Evolutionary conservation across 2,113 vertebrate genomes (phyloP).

Genomic region (Apodemus sylvaticus): DNA sequence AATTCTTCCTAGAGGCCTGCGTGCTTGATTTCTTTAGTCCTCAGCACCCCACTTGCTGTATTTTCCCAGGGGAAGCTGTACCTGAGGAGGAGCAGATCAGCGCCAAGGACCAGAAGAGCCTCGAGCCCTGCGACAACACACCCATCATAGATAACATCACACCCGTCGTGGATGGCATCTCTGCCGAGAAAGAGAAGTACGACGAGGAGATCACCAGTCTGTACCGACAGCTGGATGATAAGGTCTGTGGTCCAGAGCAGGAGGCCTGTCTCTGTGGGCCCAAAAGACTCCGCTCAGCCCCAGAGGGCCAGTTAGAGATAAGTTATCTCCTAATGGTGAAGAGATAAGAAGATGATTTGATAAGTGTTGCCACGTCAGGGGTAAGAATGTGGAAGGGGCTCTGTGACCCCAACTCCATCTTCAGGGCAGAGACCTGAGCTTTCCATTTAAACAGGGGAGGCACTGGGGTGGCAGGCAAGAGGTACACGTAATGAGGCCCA

Average conservation of each 20-base stretch:
- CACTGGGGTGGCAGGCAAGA: not conserved
- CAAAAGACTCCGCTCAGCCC: not conserved
- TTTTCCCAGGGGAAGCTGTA: constrained; percentile 90
- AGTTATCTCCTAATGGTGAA: not conserved
- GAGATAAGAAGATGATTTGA: not conserved
- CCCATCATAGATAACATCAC: constrained; percentile 89
- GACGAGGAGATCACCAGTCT: constrained; percentile 92
- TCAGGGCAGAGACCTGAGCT: not conserved
- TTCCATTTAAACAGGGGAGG: not conserved
- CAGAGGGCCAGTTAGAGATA: not conserved
- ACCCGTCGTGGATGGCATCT: constrained; percentile 83
- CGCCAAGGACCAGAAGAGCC: constrained; percentile 91
- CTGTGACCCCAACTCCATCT: not conserved
- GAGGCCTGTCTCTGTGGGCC: not conserved
- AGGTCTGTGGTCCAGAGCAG: constrained; percentile 84
- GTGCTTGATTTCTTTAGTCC: not conserved
- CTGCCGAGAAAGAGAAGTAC: constrained; percentile 86
- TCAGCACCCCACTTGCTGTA: not conserved
- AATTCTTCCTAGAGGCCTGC: not conserved
- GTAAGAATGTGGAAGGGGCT: not conserved
- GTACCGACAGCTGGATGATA: constrained; percentile 95
- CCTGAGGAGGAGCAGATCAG: constrained; percentile 93
- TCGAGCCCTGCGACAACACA: constrained; percentile 91
- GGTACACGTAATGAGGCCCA: rapidly evolving
- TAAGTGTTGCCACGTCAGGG: not conserved